Evolutionary conservation across 2,888 invertebrate species (phyloP).

Genomic region (Apoda limacodes): DNA sequence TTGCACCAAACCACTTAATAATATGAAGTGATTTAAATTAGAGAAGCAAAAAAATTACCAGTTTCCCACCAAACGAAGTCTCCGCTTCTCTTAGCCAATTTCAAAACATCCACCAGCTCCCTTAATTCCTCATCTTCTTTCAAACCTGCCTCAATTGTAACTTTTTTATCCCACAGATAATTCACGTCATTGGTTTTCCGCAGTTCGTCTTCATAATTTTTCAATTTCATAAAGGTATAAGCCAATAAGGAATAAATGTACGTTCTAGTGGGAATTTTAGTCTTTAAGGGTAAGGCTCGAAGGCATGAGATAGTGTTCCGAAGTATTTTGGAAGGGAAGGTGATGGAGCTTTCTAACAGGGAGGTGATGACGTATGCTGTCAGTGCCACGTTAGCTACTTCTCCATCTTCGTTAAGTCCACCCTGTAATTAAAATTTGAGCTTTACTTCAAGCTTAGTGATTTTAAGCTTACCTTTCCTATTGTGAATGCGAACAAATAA

Average conservation of each 20-base stretch:
- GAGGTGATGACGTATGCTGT: conserved; percentile 78
- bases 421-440: conserved; percentile 40
- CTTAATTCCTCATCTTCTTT: conserved; percentile 37
- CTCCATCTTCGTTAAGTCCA: conserved; percentile 60
- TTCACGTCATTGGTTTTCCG: conserved; percentile 31
- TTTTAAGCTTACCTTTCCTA: background rate
- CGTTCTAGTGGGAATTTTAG: conserved; percentile 32
- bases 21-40: no score
- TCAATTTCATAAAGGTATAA: conserved; percentile 41
- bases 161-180: conserved; percentile 21
- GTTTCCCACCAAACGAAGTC: conserved; percentile 88
- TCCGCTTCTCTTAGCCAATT: conserved; percentile 36
- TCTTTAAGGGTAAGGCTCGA: conserved; percentile 47
- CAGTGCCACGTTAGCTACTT: conserved; percentile 70
- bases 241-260: conserved; percentile 45
- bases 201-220: conserved; percentile 37
- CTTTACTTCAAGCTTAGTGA: no score
- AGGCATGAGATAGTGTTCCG: conserved; percentile 73
- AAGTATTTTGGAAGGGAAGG: conserved; percentile 53
- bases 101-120: conserved; percentile 37
- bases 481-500: background rate
- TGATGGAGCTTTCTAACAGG: conserved; percentile 68
- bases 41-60: no score
- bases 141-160: conserved; percentile 23
- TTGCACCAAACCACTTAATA: no score